Evolutionary conservation across 2,113 vertebrate species (phyloP).

Genomic region (Salminus brasiliensis): DNA sequence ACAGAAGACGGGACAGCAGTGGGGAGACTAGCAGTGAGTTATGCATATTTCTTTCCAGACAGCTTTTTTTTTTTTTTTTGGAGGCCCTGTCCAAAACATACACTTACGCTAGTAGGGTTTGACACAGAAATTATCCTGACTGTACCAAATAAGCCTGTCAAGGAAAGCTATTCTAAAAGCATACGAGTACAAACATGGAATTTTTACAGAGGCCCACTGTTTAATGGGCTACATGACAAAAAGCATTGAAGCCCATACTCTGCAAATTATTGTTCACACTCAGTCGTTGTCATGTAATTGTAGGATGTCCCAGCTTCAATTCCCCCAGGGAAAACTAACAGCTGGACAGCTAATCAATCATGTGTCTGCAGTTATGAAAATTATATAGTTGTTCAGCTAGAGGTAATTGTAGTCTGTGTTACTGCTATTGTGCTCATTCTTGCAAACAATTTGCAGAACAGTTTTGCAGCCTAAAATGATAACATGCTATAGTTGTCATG

Average conservation of each 20-base stretch:
- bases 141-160: not conserved
- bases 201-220: not conserved
- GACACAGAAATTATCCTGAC: not conserved
- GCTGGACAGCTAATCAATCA: not conserved
- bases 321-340: not conserved
- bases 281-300: not conserved
- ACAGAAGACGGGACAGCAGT: no score
- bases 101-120: no score
- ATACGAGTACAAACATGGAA: not conserved
- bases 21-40: no score
- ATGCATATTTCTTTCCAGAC: no score
- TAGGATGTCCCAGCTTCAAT: not conserved
- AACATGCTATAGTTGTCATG: not conserved
- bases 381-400: not conserved
- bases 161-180: not conserved
- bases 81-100: no score
- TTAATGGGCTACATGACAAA: not conserved
- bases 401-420: not conserved
- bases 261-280: not conserved
- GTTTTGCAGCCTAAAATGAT: not conserved
- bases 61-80: no score
- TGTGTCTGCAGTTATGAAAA: not conserved
- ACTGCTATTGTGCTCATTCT: not conserved
- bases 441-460: constrained; percentile 12
- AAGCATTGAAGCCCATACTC: not conserved